Evolutionary conservation across 2,797 vertebrate genomes (phyloP), one percentile per base, ranked within the genome.

Genomic region (Holocentrus rufus): DNA sequence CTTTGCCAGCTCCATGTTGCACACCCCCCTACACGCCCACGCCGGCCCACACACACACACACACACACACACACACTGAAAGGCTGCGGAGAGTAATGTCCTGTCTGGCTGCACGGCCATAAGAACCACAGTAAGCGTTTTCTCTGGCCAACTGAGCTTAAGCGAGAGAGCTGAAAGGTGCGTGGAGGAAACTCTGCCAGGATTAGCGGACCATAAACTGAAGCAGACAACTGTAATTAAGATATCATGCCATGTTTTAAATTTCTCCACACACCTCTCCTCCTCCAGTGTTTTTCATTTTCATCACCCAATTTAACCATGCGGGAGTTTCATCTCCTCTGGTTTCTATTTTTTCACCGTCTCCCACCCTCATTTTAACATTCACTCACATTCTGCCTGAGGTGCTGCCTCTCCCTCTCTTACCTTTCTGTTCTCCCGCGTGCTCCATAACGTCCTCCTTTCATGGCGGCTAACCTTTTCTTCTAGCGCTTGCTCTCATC

Each of bases 31-130:
- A 69, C 78, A 77, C 86, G 83, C 90, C 57, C 74, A 70, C 80
- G 68, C 85, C 68, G 84, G 56, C 88, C 87, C 88, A 87, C 85
- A 63, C 74, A 76, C 56, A 39, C 56, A 49, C 44, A 57, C 55
- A 57, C 66, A 70, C 78, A 79, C 80, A 10, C 55, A 57, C 30
- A 85, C 85, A 84, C 81, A 62, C 70, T 80, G 75, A 72, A 79
- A 54, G 69, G 77, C 85, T 77, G 81, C 53, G 72, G 79, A 84
- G 76, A 88, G 80, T 80, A 78, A 86, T 81, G 85, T 89, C 88
- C 84, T 68, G 82, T 83, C 79, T 81, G 82, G 76, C 81, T 88
- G 79, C 76, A 78, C 64, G 20, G 55, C 83, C 81, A 49, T 20
- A 78, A 77, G 61, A 82, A 78, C 79, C 82, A 84, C 86, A 84